These are phyloP conservation scores for Etheostoma cragini DNA, from an alignment of 2,113 vertebrate genomes.

Conservation along the genomic window DNA sequence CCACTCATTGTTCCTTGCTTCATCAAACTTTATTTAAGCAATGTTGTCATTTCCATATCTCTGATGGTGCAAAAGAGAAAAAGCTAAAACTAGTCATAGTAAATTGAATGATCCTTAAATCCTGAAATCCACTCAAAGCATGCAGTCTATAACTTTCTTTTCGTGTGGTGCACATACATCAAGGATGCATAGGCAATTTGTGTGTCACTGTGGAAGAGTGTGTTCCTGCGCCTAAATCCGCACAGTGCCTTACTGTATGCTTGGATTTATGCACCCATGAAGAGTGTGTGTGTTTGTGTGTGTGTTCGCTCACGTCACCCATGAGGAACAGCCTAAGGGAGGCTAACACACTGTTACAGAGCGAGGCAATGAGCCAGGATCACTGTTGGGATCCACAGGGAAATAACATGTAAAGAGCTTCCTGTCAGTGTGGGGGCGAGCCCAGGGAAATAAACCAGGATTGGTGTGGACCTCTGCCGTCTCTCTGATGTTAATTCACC, in stretches of 20 bases:
- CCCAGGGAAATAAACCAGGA: constrained; percentile 65
- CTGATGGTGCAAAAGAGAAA: neutral
- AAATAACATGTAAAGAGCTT: constrained; percentile 75
- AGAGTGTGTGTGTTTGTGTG: constrained; percentile 13
- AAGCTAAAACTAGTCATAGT: neutral
- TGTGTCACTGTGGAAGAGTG: neutral
- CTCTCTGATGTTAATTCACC: constrained; percentile 57
- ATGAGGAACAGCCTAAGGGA: constrained; percentile 51
- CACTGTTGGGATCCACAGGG: constrained; percentile 63
- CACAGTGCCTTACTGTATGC: neutral
- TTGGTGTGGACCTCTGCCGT: constrained; percentile 43
- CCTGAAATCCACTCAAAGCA: constrained; percentile 3
- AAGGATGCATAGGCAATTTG: neutral
- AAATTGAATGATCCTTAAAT: constrained; percentile 2
- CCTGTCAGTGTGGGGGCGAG: constrained; percentile 55
- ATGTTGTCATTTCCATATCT: neutral
- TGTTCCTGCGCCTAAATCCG: neutral
- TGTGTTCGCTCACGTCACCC: constrained; percentile 22
- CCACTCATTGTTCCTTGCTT: neutral
- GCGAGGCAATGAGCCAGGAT: constrained; percentile 71
- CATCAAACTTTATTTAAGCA: neutral
- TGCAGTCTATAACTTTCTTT: neutral
- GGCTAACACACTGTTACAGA: constrained; percentile 56
- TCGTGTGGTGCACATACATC: neutral
- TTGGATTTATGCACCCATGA: constrained; percentile 33